Conservation (phyloP, 2,888 invertebrate genomes). For the Torymus texanus region DNA sequence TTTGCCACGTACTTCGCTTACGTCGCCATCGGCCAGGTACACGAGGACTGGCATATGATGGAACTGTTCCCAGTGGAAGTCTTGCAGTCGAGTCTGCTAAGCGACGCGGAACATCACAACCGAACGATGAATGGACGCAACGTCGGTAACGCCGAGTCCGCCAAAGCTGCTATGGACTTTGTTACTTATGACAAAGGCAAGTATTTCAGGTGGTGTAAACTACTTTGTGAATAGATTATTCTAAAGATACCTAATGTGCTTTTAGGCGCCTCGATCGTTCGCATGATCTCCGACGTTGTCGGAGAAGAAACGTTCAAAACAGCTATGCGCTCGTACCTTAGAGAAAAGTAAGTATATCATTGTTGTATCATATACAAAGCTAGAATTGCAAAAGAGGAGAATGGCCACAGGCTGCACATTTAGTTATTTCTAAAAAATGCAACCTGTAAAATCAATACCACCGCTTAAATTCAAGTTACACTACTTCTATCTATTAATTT, state of each 20-base stretch:
- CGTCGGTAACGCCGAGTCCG: slow-evolving; percentile 77
- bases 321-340: slow-evolving; percentile 63
- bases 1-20: slow-evolving; percentile 80
- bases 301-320: slow-evolving; percentile 58
- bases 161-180: slow-evolving; percentile 78
- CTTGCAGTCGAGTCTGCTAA: slow-evolving; percentile 72
- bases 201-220: background rate
- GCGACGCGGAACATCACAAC: slow-evolving; percentile 75
- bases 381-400: background rate
- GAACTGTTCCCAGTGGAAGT: slow-evolving; percentile 77
- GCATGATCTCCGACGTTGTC: slow-evolving; percentile 62
- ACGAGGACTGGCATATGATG: slow-evolving; percentile 76
- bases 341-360: slow-evolving; percentile 58
- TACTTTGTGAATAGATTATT: background rate
- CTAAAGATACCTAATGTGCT: slow-evolving; percentile 9
- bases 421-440: too few species aligned
- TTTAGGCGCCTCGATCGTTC: slow-evolving; percentile 64
- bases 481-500: too few species aligned
- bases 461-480: too few species aligned
- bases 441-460: too few species aligned
- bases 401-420: too few species aligned
- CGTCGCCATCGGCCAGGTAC: slow-evolving; percentile 62
- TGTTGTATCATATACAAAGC: background rate
- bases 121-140: slow-evolving; percentile 78
- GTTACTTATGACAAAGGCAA: slow-evolving; percentile 81